A percentile compares a stretch with the other conserved stretches of the same genome.
These are phyloP conservation scores for Pterocles gutturalis DNA, from an alignment of 2,113 vertebrate genomes.

Conservation along the genomic window DNA sequence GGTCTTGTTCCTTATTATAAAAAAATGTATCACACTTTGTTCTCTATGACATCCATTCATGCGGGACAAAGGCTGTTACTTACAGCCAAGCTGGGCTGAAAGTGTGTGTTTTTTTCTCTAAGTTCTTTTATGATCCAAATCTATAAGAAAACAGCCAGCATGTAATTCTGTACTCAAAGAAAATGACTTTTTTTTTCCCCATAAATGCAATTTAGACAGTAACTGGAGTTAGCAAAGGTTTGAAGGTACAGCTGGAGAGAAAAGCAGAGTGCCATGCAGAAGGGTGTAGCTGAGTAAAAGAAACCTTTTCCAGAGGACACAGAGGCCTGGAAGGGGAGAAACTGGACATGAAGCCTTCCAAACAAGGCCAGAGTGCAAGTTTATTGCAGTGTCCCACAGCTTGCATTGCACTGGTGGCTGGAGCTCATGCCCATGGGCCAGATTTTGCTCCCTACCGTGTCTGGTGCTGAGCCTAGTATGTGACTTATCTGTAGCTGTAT, in stretches of 20 bases:
- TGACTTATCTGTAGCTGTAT: not conserved
- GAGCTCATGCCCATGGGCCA: not conserved
- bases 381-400: not conserved
- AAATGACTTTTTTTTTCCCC: not conserved
- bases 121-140: conserved; percentile 30
- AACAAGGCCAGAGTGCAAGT: not conserved
- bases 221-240: conserved; percentile 32
- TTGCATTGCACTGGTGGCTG: not conserved
- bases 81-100: not conserved
- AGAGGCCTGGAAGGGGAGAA: conserved; percentile 19
- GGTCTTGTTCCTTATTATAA: not conserved
- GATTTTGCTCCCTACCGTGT: not conserved
- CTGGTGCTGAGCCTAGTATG: not conserved
- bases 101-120: not conserved
- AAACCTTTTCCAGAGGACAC: conserved; percentile 20
- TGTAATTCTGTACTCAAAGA: conserved; percentile 33
- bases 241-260: conserved; percentile 43
- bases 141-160: conserved; percentile 27
- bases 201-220: conserved; percentile 36
- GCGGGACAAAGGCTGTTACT: conserved; percentile 3
- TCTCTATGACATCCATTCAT: not conserved
- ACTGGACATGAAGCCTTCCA: not conserved
- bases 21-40: not conserved
- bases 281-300: conserved; percentile 22
- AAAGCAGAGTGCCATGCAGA: not conserved